Evolutionary conservation across 2,888 invertebrate species (phyloP), one percentile per base, ranked within the genome.

Genomic region (Mimachlamys varia): DNA sequence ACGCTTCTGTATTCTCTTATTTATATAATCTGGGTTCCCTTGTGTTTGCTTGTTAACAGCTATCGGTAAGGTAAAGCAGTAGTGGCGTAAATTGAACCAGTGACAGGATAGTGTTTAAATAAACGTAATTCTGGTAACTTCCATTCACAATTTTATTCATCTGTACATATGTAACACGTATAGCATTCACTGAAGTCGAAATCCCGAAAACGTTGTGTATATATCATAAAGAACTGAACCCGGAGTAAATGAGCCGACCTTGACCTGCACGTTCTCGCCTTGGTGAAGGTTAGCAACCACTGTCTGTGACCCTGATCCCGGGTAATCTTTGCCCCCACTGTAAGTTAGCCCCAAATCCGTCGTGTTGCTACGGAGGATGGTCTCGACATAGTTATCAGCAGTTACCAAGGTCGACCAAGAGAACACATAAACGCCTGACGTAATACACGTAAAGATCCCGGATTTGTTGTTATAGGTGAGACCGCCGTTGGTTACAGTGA

Each of bases 261-360:
- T 76, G 2, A 76, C 76, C 33, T 33, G 76, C 76, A 76, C 76
- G 76, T 76, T 27, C 27, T 76, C 76, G 13, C 76, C 33, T 76
- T 76, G 76, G 33, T 76, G 76, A 33, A 76, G 76, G 33, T 76
- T 33, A 33, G 33, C 76, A 0, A 76, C 76, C 33, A 76, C 76
- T 33, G 76, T 76, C 76, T 76, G 76, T 76, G 76, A 76, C 76
- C 76, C 76, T 76, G 76, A 76, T 33, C 76, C 76, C 13, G 76
- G 33, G 33, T 76, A 76, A 0, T 10, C 76, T 27, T 76, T 76
- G 76, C 33, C 27, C 22, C 76, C 76, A 33, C 33, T 76, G 76
- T 76, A 76, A 12, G 76, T 33, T 12, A 76, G 15, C 76, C 76
- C 76, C 76, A 76, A 15, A 76, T 76, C 76, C 10, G 76, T 3